A percentile compares a stretch with the other conserved stretches of the same genome.
phyloP scores from a whole-genome alignment of 1,140 invertebrate genomes.

The Drosophila truncata region DNA sequence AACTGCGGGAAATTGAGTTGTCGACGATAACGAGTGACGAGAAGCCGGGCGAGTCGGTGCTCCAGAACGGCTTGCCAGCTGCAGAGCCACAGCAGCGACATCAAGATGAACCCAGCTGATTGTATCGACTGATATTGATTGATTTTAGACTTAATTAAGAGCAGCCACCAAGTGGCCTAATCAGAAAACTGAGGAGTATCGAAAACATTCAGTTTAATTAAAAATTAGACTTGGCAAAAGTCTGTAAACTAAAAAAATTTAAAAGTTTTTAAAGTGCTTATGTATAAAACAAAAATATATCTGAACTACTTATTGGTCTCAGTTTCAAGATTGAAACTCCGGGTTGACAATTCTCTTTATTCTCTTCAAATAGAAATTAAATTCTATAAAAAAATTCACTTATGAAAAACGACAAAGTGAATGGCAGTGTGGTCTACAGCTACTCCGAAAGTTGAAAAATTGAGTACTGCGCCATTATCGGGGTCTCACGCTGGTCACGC shows the following conservation, averaged over 20 bases:
- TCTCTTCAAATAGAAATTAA: too few species aligned
- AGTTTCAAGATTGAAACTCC: too few species aligned
- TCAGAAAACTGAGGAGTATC: conserved; percentile 4
- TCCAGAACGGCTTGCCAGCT: conserved; percentile 68
- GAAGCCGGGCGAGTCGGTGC: conserved; percentile 47
- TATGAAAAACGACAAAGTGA: too few species aligned
- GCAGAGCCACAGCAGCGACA: conserved; percentile 68
- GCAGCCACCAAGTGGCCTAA: conserved; percentile 43
- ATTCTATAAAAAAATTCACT: too few species aligned
- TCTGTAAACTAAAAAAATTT: conserved; percentile 33
- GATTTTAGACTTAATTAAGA: conserved; percentile 32
- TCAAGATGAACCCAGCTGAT: conserved; percentile 35
- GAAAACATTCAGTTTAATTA: conserved; percentile 25
- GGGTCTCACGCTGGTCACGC: too few species aligned
- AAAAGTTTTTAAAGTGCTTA: conserved; percentile 25
- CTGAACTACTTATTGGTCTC: not conserved
- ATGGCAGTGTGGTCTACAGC: too few species aligned
- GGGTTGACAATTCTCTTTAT: too few species aligned
- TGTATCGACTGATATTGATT: conserved; percentile 60
- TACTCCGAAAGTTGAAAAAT: too few species aligned
- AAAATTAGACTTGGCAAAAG: conserved; percentile 27
- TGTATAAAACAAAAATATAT: not conserved
- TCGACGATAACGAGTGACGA: conserved; percentile 74
- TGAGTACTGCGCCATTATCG: too few species aligned
- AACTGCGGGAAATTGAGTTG: conserved; percentile 72